A percentile compares a stretch with the other conserved stretches of the same genome.
Evolutionary conservation across 2,888 invertebrate species (phyloP).

Genomic region (Drosophila eohydei): DNA sequence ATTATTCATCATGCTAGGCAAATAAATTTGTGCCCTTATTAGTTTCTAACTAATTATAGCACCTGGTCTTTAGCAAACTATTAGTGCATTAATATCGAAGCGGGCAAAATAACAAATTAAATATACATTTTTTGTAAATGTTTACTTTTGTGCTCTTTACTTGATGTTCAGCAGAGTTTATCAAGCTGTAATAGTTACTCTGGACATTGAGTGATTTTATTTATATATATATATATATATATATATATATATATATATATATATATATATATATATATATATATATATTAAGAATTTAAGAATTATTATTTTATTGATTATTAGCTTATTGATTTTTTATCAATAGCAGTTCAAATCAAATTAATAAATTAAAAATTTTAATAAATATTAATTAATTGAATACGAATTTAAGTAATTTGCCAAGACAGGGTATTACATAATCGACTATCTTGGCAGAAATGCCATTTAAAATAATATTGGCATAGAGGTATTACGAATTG

Average conservation of each 20-base stretch:
- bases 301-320: too few relatives aligned
- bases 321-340: too few relatives aligned
- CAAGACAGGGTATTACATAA: background rate
- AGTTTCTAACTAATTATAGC: background rate
- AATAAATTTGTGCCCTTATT: conserved; percentile 12
- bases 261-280: too few relatives aligned
- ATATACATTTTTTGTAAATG: conserved; percentile 2
- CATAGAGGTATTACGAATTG: background rate
- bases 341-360: background rate
- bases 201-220: background rate
- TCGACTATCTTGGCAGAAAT: background rate
- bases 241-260: too few relatives aligned
- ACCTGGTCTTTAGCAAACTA: conserved; percentile 6
- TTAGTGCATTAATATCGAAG: conserved; percentile 1
- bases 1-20: conserved; percentile 5
- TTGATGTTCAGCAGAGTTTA: background rate
- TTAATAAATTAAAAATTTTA: background rate
- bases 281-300: too few relatives aligned
- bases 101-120: background rate
- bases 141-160: background rate
- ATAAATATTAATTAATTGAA: background rate
- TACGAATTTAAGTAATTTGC: background rate
- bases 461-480: background rate
- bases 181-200: background rate
- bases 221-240: too few relatives aligned